These are phyloP conservation scores for Crypturellus tataupa DNA, from an alignment of 2,797 vertebrate species.

Conservation along the genomic window DNA sequence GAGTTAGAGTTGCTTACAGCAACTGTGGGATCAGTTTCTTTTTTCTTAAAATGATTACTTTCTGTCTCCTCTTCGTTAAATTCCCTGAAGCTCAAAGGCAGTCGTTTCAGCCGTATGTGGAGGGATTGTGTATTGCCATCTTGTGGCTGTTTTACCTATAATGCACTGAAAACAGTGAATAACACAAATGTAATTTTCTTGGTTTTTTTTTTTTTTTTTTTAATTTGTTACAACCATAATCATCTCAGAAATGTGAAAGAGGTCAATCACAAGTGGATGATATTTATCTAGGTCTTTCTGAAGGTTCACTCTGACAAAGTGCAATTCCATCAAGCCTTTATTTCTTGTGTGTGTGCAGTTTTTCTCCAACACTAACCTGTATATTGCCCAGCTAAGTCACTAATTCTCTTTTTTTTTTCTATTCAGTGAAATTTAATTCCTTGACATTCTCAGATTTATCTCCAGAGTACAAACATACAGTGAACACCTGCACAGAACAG, in stretches of 20 bases:
- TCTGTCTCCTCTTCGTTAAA: not conserved
- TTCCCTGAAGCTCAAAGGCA: not conserved
- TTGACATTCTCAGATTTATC: not conserved
- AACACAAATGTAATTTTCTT: not conserved
- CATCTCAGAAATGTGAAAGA: not conserved
- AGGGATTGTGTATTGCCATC: constrained; percentile 53
- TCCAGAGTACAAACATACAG: not conserved
- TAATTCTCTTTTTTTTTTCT: not conserved
- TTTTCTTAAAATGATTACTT: not conserved
- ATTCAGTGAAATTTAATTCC: not conserved
- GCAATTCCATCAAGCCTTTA: not conserved
- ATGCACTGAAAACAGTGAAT: not conserved
- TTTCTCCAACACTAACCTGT: not conserved
- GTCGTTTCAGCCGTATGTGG: not conserved
- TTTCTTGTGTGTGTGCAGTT: not conserved
- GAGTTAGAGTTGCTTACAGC: constrained; percentile 2
- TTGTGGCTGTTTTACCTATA: constrained; percentile 42
- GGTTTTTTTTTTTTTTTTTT: not conserved
- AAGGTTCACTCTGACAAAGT: not conserved
- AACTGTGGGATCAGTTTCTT: not conserved
- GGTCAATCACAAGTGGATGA: not conserved
- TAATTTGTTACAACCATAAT: not conserved
- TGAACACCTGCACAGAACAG: not conserved
- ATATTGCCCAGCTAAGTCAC: not conserved
- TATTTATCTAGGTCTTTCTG: not conserved